Base-by-base conservation (phyloP, 2,888 invertebrate species). In the Chorisops tibialis region DNA sequence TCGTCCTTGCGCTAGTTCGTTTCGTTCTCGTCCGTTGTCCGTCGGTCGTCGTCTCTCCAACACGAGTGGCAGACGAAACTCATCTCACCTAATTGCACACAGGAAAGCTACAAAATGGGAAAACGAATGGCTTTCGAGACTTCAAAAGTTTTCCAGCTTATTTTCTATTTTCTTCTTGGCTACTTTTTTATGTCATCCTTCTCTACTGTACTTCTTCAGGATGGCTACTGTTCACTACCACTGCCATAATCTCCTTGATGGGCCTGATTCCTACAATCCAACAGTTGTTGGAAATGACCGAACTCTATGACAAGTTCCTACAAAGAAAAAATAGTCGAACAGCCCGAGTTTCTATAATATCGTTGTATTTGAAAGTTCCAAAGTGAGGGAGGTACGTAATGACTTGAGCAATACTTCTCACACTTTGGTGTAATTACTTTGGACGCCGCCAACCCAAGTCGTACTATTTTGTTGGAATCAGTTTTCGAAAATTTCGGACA, bases 51-150 rank as follows among this genome's bases (percentile, higher is more conserved):
- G 18, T 45, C 12, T 37, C 48, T 37, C 16, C 45, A 22, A 51
- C 59, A 50, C 47, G 51, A 48, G 59, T 59, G 56, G 54, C 52
- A 51, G 59, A 63, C 59, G 63, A 61, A 61, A 63, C 56, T 63
- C 63, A 63, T 63, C 60, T 63, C 60, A 63, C 63, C 60, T 63
- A 63, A 63, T 63, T 63, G 63, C 63, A 60, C 63, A 63, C 63
- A 63, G 60, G 56, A 61, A 63, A 61, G 56, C 54, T 52, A 52
- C 63, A 61, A 63, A 63, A 63, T 61, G 50, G 56, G 50, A 61
- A 56, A 61, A 63, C 51, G 60, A 60, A 63, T 63, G 60, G 56
- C 60, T 63, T 63, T 54, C 22, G 49, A 60, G 43, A 56, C 60
- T 56, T 38, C 22, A 60, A 50, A 63, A 63, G 63, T 63, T 63